These are phyloP conservation scores for Anguilla megastoma DNA, from an alignment of 2,797 vertebrate genomes.

Conservation along the genomic window DNA sequence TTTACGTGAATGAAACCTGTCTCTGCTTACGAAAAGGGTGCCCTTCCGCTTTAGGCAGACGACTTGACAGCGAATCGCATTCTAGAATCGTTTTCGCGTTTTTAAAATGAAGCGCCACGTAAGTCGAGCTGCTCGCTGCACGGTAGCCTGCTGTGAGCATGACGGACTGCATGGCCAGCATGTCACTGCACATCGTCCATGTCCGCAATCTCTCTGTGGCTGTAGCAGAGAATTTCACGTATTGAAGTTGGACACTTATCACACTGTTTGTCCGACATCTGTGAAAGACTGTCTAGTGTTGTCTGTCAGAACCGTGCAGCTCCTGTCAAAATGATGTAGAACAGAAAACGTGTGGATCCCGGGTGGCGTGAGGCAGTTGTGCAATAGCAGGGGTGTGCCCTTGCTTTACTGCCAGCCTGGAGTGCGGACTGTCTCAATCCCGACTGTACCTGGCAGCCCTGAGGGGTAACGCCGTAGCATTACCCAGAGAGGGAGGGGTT, in stretches of 20 bases:
- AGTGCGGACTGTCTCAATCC: too few relatives aligned
- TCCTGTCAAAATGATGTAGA: neutral
- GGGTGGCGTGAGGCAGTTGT: neutral
- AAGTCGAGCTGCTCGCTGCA: conserved; percentile 19
- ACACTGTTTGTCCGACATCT: neutral
- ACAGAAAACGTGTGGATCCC: neutral
- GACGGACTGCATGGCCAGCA: conserved; percentile 23
- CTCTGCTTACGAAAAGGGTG: neutral
- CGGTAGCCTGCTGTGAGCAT: conserved; percentile 20
- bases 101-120: conserved; percentile 11
- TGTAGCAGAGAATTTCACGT: neutral
- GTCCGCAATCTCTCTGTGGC: neutral
- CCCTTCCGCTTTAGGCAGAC: neutral
- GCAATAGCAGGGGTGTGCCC: neutral
- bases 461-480: too few relatives aligned
- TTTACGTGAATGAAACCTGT: neutral
- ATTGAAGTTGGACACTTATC: neutral
- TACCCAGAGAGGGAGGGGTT: too few relatives aligned
- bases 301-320: neutral
- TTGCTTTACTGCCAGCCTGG: neutral
- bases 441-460: too few relatives aligned
- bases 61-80: neutral
- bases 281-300: neutral
- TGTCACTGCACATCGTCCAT: conserved; percentile 10
- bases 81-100: neutral